Evolutionary conservation across 2,797 vertebrate genomes (phyloP).

Genomic region (Decapterus maruadsi): DNA sequence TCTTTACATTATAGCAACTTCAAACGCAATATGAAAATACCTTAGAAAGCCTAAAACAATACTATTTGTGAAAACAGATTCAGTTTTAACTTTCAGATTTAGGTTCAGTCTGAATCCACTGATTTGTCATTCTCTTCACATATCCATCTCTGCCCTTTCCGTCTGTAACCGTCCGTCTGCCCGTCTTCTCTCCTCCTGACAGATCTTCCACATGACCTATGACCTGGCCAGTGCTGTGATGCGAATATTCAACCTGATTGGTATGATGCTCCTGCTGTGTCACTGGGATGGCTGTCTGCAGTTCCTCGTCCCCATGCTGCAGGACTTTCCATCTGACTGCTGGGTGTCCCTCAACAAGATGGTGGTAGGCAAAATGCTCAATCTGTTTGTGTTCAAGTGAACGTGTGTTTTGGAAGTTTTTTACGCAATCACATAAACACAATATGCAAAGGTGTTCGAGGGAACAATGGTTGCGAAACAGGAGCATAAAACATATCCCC

Average conservation of each 20-base stretch:
- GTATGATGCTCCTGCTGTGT: constrained; percentile 96
- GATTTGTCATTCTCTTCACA: constrained; percentile 46
- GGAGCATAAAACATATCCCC: background rate
- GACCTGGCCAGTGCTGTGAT: constrained; percentile 96
- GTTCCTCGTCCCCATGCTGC: constrained; percentile 97
- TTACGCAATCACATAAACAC: constrained; percentile 1
- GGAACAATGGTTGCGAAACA: background rate
- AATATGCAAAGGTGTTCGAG: constrained; percentile 1
- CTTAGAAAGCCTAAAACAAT: background rate
- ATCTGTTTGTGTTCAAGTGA: background rate
- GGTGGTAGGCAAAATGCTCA: constrained; percentile 88
- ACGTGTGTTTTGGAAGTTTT: background rate
- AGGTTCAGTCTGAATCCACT: constrained; percentile 3
- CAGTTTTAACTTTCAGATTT: constrained; percentile 10
- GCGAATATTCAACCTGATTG: constrained; percentile 96
- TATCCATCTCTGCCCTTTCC: constrained; percentile 1
- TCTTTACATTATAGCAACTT: background rate
- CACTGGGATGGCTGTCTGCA: constrained; percentile 97
- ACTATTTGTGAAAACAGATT: background rate
- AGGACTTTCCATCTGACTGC: constrained; percentile 94
- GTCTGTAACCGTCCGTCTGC: constrained; percentile 21
- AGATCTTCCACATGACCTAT: constrained; percentile 99
- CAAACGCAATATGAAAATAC: background rate
- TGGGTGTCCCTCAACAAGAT: constrained; percentile 98
- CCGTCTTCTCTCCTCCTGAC: constrained; percentile 56